phyloP scores from a whole-genome alignment of 2,797 vertebrate species.

The Bovichtus variegatus region DNA sequence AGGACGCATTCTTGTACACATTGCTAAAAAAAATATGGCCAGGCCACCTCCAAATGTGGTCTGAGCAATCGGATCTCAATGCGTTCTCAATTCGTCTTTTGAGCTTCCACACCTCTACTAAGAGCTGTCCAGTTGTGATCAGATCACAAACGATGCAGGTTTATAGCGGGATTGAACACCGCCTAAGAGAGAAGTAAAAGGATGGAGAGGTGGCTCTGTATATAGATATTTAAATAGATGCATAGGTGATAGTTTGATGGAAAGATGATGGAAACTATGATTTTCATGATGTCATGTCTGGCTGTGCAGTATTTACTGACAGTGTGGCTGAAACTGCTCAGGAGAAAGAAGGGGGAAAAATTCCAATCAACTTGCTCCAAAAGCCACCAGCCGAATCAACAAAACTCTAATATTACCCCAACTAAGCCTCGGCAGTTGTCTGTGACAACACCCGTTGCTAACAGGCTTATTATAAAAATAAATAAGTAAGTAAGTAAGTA shows the following conservation, averaged over 20 bases:
- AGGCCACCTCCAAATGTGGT: too few relatives aligned
- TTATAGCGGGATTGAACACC: background rate
- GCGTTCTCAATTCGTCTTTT: too few relatives aligned
- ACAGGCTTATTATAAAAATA: slow-evolving; percentile 76
- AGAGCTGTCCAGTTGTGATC: background rate
- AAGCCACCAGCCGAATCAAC: slow-evolving; percentile 52
- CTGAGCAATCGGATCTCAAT: too few relatives aligned
- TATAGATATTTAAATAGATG: background rate
- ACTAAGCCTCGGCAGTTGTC: slow-evolving; percentile 57
- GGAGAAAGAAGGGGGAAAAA: slow-evolving; percentile 20
- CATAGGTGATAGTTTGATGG: background rate
- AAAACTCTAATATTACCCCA: slow-evolving; percentile 49
- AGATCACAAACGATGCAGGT: background rate
- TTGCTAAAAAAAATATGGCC: too few relatives aligned
- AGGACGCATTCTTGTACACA: too few relatives aligned
- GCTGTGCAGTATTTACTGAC: slow-evolving; percentile 11
- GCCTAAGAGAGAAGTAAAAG: background rate
- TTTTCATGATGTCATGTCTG: background rate
- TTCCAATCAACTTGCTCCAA: slow-evolving; percentile 57
- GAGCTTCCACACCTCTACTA: too few relatives aligned
- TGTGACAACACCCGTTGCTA: slow-evolving; percentile 66
- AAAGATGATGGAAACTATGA: background rate
- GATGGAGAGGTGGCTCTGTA: background rate
- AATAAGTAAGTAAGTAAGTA: slow-evolving; percentile 49
- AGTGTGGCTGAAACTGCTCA: slow-evolving; percentile 1